These are phyloP conservation scores for Acronicta aceris DNA, from an alignment of 2,888 invertebrate species.

Conservation along the genomic window DNA sequence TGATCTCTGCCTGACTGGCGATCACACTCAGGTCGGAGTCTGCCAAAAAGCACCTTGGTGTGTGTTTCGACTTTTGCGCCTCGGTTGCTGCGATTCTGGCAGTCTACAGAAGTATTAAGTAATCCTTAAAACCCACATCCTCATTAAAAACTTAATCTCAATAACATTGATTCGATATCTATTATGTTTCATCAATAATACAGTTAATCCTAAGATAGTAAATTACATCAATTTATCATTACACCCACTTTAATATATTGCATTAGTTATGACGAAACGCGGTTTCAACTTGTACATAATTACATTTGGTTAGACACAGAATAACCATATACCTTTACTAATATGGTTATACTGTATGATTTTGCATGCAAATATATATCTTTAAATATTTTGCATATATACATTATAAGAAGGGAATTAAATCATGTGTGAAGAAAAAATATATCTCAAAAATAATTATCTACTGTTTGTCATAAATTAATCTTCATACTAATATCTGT, in stretches of 20 bases:
- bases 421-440: not conserved
- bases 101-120: no score
- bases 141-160: not conserved
- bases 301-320: conserved; percentile 42
- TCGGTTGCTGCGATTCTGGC: no score
- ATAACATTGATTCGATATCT: not conserved
- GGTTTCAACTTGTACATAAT: conserved; percentile 52
- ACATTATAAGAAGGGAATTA: not conserved
- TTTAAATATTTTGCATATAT: conserved; percentile 4
- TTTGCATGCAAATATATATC: conserved; percentile 33
- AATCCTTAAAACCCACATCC: no score
- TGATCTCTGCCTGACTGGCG: no score
- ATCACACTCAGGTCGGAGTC: no score
- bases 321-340: conserved; percentile 46
- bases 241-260: conserved; percentile 43
- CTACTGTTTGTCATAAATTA: no score
- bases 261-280: conserved; percentile 48
- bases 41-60: no score
- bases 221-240: conserved; percentile 47
- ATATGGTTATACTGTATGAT: conserved; percentile 40
- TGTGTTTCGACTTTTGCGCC: no score
- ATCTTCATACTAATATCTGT: no score
- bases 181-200: conserved; percentile 31
- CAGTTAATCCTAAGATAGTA: conserved; percentile 18
- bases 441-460: no score